Evolutionary conservation across 2,888 invertebrate species (phyloP).

Genomic region (Melinaea menophilus): DNA sequence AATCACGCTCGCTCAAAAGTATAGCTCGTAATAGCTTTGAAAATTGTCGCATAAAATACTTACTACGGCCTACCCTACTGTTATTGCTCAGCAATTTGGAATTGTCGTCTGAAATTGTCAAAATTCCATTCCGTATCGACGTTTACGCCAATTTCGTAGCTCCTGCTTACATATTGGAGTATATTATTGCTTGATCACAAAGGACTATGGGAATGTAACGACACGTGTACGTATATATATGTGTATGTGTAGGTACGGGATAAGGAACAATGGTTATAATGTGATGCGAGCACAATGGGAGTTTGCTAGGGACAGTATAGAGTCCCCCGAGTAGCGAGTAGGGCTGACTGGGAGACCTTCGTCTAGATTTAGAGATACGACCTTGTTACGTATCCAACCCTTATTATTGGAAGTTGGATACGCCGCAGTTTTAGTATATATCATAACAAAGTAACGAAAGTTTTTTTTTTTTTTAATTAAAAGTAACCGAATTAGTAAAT

Average conservation of each 20-base stretch:
- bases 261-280: conserved; percentile 54
- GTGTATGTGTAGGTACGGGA: conserved; percentile 39
- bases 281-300: conserved; percentile 53
- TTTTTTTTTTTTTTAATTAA: neutral
- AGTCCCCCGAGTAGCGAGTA: conserved; percentile 30
- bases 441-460: neutral
- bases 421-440: conserved; percentile 23
- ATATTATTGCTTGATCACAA: conserved; percentile 1
- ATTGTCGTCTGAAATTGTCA: conserved; percentile 28
- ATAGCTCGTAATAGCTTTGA: conserved; percentile 13
- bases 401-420: conserved; percentile 38
- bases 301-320: conserved; percentile 34
- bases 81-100: conserved; percentile 32
- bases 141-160: conserved; percentile 11
- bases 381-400: conserved; percentile 44
- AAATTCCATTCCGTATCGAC: conserved; percentile 28
- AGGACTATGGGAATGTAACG: conserved; percentile 9
- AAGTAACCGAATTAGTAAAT: no score
- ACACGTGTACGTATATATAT: conserved; percentile 14
- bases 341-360: conserved; percentile 28
- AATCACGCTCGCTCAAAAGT: conserved; percentile 28
- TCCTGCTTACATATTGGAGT: conserved; percentile 9
- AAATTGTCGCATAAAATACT: conserved; percentile 33
- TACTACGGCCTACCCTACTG: conserved; percentile 11
- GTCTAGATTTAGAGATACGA: conserved; percentile 47